Conservation (phyloP, 2,888 invertebrate genomes). For the Tetanocera ferruginea region DNA sequence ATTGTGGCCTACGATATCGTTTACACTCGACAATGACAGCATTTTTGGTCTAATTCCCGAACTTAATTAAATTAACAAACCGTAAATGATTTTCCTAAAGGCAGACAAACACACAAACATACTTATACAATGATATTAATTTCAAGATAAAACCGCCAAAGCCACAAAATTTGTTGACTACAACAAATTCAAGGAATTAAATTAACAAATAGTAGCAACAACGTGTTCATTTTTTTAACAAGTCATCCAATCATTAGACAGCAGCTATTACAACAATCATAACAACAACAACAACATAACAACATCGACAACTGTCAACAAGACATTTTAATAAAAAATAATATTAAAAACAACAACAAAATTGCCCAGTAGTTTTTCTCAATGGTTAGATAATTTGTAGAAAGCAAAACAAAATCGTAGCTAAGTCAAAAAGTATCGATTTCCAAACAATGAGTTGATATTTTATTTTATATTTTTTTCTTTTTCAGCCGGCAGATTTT, state of each 20-base stretch:
- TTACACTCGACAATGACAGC: conserved; percentile 30
- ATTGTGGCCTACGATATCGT: conserved; percentile 15
- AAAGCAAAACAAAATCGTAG: background rate
- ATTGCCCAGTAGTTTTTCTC: background rate
- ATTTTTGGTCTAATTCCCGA: conserved; percentile 14
- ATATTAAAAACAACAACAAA: background rate
- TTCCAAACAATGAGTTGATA: background rate
- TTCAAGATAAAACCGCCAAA: background rate
- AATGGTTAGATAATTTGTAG: background rate
- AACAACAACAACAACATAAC: background rate
- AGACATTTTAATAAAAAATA: background rate
- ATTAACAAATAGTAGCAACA: background rate
- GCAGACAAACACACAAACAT: background rate
- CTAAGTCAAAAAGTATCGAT: conserved; percentile 8
- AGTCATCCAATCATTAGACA: background rate
- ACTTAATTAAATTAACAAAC: conserved; percentile 44
- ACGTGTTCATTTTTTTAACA: background rate
- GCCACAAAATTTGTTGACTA: background rate
- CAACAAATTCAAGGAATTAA: background rate
- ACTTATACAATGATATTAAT: background rate
- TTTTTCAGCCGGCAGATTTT: background rate
- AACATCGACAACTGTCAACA: background rate
- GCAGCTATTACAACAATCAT: background rate
- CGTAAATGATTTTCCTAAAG: conserved; percentile 22
- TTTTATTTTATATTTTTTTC: too few species aligned